These are phyloP conservation scores for Polyommatus icarus DNA, from an alignment of 2,888 invertebrate species.

Conservation along the genomic window DNA sequence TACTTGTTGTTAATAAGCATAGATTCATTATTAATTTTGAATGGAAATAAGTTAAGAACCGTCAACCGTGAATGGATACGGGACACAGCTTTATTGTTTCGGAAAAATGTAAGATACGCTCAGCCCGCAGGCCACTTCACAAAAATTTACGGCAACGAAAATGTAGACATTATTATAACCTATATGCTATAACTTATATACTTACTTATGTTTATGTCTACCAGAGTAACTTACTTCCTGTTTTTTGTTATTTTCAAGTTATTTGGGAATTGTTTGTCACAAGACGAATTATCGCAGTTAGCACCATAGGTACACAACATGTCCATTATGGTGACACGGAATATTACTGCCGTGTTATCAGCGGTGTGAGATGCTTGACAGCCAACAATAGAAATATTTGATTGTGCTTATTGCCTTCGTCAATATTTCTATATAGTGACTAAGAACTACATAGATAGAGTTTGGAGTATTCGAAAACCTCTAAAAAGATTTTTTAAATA, in stretches of 20 bases:
- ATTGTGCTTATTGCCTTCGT: neutral
- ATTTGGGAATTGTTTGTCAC: conserved; percentile 1
- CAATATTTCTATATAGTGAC: neutral
- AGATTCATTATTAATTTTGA: too few species aligned
- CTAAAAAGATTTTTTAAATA: too few species aligned
- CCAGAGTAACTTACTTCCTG: neutral
- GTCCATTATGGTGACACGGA: conserved; percentile 14
- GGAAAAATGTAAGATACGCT: too few species aligned
- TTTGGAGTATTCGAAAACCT: too few species aligned
- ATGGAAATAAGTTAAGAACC: too few species aligned
- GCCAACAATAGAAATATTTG: conserved; percentile 8
- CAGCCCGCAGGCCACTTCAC: too few species aligned
- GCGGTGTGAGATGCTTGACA: conserved; percentile 9
- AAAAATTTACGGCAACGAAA: neutral
- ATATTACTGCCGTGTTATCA: conserved; percentile 15
- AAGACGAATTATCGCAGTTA: conserved; percentile 23
- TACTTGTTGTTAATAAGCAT: conserved; percentile 7
- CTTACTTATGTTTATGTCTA: neutral
- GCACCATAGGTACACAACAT: neutral
- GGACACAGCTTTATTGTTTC: too few species aligned
- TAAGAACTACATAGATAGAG: too few species aligned
- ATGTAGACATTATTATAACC: neutral
- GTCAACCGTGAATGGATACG: too few species aligned
- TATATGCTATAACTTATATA: too few species aligned
- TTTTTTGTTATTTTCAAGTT: neutral